These are phyloP conservation scores for Zeuzera pyrina DNA, from an alignment of 2,888 invertebrate genomes.

Conservation along the genomic window DNA sequence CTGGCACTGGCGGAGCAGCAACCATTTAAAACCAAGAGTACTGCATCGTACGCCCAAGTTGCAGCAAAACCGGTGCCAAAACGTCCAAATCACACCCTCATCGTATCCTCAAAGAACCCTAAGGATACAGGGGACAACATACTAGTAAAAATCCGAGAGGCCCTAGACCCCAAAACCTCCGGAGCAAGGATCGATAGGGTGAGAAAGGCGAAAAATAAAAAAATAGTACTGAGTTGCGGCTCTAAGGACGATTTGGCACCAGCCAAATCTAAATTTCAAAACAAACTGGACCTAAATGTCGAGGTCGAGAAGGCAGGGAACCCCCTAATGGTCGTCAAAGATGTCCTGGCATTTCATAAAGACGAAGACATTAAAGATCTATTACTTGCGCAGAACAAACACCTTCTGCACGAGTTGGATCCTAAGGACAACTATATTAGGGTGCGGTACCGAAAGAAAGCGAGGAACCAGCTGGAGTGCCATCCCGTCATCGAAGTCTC, in stretches of 20 bases:
- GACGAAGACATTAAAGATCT: constrained; percentile 8
- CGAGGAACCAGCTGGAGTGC: constrained; percentile 15
- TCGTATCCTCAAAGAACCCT: no score
- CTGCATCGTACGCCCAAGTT: no score
- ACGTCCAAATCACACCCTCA: no score
- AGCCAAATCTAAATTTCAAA: constrained; percentile 1
- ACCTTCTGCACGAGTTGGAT: constrained; percentile 4
- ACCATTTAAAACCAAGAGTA: no score
- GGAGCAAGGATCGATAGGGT: no score
- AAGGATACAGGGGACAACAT: no score
- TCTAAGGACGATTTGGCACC: no score
- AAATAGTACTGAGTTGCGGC: not conserved
- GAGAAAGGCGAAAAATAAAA: no score
- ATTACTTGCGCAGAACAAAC: constrained; percentile 9
- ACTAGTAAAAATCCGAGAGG: no score
- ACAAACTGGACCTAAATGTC: not conserved
- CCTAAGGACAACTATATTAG: constrained; percentile 2
- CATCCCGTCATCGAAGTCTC: constrained; percentile 17
- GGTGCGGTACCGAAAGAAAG: constrained; percentile 14
- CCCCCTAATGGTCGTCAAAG: constrained; percentile 7
- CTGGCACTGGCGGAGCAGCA: no score
- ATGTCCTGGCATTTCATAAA: constrained; percentile 9
- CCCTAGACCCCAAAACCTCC: no score
- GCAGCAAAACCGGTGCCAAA: no score
- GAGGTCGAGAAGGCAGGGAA: constrained; percentile 6